Evolutionary conservation across 2,888 invertebrate genomes (phyloP).

Genomic region (Galerucella pusilla): DNA sequence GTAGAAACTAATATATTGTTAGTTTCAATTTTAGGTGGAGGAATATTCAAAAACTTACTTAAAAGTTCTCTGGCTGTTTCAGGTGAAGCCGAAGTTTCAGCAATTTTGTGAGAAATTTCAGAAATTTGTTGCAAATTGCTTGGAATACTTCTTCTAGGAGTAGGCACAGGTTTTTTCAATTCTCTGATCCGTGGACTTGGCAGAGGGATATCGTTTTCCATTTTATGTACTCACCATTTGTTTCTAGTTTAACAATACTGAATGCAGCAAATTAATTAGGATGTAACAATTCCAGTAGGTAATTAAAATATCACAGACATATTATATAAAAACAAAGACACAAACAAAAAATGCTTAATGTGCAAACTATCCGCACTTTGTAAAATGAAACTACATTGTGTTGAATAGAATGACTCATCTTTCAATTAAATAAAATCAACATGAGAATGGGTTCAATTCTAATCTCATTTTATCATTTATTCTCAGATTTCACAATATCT

Average conservation of each 20-base stretch:
- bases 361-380: slow-evolving; percentile 20
- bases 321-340: slow-evolving; percentile 17
- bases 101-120: slow-evolving; percentile 11
- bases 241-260: not conserved
- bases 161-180: slow-evolving; percentile 67
- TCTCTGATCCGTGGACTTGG: slow-evolving; percentile 25
- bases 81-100: not conserved
- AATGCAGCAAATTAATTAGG: slow-evolving; percentile 12
- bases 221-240: slow-evolving; percentile 17
- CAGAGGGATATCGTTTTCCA: slow-evolving; percentile 20
- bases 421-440: slow-evolving; percentile 28
- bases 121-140: slow-evolving; percentile 50
- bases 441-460: slow-evolving; percentile 19
- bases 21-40: slow-evolving; percentile 31
- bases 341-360: slow-evolving; percentile 11
- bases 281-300: not conserved
- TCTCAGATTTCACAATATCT: slow-evolving; percentile 16
- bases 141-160: slow-evolving; percentile 66
- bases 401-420: slow-evolving; percentile 31
- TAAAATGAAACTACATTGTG: slow-evolving; percentile 17
- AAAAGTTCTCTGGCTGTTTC: not conserved
- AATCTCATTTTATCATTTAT: slow-evolving; percentile 20
- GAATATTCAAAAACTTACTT: slow-evolving; percentile 12
- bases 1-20: slow-evolving; percentile 5
- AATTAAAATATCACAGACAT: slow-evolving; percentile 16